A percentile compares a stretch with the other conserved stretches of the same genome.
Evolutionary conservation across 2,888 invertebrate genomes (phyloP).

Genomic region (Limnephilus lunatus): DNA sequence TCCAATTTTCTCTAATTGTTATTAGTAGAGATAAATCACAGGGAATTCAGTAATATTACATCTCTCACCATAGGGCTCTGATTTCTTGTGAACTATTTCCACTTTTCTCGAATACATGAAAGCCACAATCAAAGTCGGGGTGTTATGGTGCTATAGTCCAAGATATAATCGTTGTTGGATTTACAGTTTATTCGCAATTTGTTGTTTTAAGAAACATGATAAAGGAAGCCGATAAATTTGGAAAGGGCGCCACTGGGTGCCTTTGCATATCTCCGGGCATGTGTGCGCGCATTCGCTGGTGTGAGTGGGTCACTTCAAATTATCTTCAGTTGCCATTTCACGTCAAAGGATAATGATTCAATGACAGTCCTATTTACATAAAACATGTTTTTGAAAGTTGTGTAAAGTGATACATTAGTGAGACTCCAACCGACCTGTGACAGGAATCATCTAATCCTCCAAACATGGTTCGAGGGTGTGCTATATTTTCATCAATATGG

Average conservation of each 20-base stretch:
- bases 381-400: constrained; percentile 10
- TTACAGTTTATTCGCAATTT: background rate
- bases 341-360: constrained; percentile 12
- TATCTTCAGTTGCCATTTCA: background rate
- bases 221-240: background rate
- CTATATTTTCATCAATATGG: background rate
- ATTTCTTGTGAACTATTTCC: background rate
- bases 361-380: background rate
- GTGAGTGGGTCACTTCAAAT: background rate
- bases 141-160: background rate
- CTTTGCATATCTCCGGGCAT: background rate
- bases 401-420: background rate
- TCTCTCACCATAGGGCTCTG: background rate
- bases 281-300: background rate
- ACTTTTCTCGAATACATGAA: background rate
- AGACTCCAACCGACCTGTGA: background rate
- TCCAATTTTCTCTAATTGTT: no score
- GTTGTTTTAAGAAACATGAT: background rate
- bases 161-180: background rate
- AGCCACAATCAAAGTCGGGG: background rate
- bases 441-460: background rate
- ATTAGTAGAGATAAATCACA: no score
- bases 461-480: background rate
- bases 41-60: no score
- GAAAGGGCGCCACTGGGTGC: background rate